Evolutionary conservation across 2,888 invertebrate genomes (phyloP).

Genomic region (Tinea pellionella): DNA sequence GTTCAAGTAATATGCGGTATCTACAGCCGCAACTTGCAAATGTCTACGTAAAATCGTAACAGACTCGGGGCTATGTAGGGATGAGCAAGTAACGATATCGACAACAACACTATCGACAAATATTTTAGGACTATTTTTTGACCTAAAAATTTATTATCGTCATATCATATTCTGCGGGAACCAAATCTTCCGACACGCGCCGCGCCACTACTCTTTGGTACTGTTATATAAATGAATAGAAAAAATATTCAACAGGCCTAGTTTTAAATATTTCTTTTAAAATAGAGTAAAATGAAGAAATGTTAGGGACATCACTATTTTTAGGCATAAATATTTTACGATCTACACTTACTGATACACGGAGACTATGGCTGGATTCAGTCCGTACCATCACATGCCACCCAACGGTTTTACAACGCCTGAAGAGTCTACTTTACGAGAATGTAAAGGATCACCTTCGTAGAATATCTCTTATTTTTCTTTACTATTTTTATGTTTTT

Average conservation of each 20-base stretch:
- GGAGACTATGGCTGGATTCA: background rate
- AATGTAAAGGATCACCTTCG: background rate
- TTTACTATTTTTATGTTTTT: background rate
- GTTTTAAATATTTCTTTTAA: too few species aligned
- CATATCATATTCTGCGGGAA: too few species aligned
- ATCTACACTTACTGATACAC: background rate
- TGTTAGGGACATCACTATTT: background rate
- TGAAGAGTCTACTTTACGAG: background rate
- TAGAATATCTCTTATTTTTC: background rate
- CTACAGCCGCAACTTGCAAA: constrained; percentile 3
- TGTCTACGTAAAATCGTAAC: constrained; percentile 1
- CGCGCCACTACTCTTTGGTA: too few species aligned
- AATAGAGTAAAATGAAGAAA: too few species aligned
- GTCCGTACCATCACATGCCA: background rate
- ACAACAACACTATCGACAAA: background rate
- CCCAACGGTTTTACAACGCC: constrained; percentile 6
- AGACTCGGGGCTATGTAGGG: background rate
- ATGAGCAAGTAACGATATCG: background rate
- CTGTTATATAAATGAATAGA: too few species aligned
- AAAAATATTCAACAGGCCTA: too few species aligned
- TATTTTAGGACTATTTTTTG: too few species aligned
- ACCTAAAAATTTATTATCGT: too few species aligned
- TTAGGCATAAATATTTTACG: constrained; percentile 10
- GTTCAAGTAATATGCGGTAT: constrained; percentile 1
- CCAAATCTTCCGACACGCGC: too few species aligned